Percentiles rank a stretch among this genome's conserved stretches.
Conservation (phyloP, 2,113 vertebrate species). For the Furnarius figulus region DNA sequence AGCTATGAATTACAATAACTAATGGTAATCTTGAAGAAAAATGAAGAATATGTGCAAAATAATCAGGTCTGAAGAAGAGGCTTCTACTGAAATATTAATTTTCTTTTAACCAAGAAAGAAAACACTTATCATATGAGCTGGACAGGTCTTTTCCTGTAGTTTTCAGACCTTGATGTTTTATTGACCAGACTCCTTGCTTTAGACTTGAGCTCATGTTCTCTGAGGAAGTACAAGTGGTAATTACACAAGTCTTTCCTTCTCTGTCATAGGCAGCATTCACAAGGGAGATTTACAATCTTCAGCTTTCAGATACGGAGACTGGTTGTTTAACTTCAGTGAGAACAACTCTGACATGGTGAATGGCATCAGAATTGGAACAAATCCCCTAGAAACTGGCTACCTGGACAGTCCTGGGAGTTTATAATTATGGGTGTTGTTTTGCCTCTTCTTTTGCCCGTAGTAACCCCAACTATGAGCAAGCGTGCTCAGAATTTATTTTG, state of each 20-base stretch:
- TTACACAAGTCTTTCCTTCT: conserved; percentile 74
- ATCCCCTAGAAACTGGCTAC: background rate
- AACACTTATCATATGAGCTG: conserved; percentile 1
- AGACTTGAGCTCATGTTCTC: conserved; percentile 69
- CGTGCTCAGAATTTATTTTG: background rate
- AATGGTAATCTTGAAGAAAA: background rate
- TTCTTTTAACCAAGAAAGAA: background rate
- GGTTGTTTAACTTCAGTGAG: conserved; percentile 58
- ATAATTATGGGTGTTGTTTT: background rate
- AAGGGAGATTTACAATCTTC: conserved; percentile 72
- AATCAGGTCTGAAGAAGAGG: background rate
- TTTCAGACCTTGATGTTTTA: conserved; percentile 63
- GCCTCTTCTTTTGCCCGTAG: background rate
- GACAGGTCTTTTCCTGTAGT: conserved; percentile 47
- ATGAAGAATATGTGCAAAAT: background rate
- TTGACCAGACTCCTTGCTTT: conserved; percentile 59
- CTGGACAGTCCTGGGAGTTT: background rate
- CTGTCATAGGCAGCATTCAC: conserved; percentile 72
- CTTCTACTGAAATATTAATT: background rate
- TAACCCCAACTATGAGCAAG: background rate
- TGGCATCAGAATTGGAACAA: conserved; percentile 38
- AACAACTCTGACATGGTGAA: conserved; percentile 58
- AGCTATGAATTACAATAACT: background rate
- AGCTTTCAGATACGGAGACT: conserved; percentile 67
- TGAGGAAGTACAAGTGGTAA: conserved; percentile 75